Base-by-base conservation (phyloP, 2,888 invertebrate genomes). In the Antitype chi region DNA sequence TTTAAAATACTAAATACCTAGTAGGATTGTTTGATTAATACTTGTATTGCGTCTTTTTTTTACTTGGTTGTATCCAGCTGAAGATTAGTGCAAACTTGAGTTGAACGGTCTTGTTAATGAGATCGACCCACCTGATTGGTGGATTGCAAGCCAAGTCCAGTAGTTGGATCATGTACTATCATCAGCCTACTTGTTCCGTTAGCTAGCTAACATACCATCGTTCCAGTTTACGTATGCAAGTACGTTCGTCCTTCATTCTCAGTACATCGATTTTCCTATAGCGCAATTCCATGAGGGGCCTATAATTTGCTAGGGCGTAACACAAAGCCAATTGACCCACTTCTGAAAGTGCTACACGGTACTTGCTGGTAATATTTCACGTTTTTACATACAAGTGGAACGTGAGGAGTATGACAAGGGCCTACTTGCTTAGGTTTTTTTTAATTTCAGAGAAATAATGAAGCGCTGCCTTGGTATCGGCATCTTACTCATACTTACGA, bases 351-450 rank as follows among this genome's bases (percentile, higher is more conserved):
- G 53, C 60, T 72, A 66, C 47, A 57, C 49, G 25, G 64, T 81
- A 74, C 70, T 81, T 79, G 55, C 23, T 47, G 78, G 69, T 87
- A 89, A 91, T 93, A 91, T 90, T 92, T 91, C 89, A 91, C 92
- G 85, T 91, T 91, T 92, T 92, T 93, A 91, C 91, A 92, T 91
- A 92, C 90, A 90, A 82, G 82, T 82, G 76, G 80, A 32, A 91
- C 93, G 92, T 92, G 92, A 87, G 85, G 52, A 28, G 88, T 83
- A 32, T 47, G 23, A n/a, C n/a, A 43, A 81, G 55, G 59, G n/a
- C 43, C 55, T 59, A 74, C 57, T 78, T 74, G 28, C n/a, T 63
- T 9, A 28, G 28, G 20, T 28, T 55, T 52, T 43, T 78, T 80
- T 75, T 52, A 28, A 53, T 67, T 32, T 74, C 15, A 74, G 57